Conservation (phyloP, 2,888 invertebrate genomes). For the Tuta absoluta region DNA sequence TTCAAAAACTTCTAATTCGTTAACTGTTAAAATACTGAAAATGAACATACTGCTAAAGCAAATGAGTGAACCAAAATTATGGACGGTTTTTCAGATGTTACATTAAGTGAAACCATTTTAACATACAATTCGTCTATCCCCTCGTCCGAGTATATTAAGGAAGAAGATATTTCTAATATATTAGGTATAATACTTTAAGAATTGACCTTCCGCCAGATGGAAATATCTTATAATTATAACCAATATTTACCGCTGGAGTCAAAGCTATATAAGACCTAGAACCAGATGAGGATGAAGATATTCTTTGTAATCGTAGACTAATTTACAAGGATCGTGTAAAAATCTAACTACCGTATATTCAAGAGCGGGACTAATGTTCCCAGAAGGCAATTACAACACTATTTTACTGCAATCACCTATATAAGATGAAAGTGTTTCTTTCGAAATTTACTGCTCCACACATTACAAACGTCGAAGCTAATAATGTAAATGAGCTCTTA, state of each 20-base stretch:
- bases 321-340: conserved; percentile 53
- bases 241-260: conserved; percentile 35
- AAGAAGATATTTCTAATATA: conserved; percentile 28
- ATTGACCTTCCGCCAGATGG: conserved; percentile 49
- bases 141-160: conserved; percentile 10
- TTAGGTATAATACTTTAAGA: conserved; percentile 39
- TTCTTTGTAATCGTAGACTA: conserved; percentile 30
- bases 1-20: conserved; percentile 31
- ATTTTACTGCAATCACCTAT: conserved; percentile 39
- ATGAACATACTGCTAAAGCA: conserved; percentile 22
- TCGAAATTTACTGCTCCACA: conserved; percentile 34
- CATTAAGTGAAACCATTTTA: conserved; percentile 27
- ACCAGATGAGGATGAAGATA: conserved; percentile 36
- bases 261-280: conserved; percentile 37
- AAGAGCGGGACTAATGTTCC: conserved; percentile 66
- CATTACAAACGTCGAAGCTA: conserved; percentile 57
- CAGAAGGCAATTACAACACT: conserved; percentile 32
- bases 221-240: conserved; percentile 33
- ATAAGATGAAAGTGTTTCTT: conserved; percentile 40
- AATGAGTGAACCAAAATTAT: conserved; percentile 41
- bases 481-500: conserved; percentile 56
- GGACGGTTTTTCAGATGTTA: conserved; percentile 65
- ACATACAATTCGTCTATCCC: neutral
- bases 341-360: conserved; percentile 53
- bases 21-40: neutral